Evolutionary conservation across 2,113 vertebrate genomes (phyloP), one percentile per base, ranked within the genome.

Genomic region (Nycticryphes semicollaris): DNA sequence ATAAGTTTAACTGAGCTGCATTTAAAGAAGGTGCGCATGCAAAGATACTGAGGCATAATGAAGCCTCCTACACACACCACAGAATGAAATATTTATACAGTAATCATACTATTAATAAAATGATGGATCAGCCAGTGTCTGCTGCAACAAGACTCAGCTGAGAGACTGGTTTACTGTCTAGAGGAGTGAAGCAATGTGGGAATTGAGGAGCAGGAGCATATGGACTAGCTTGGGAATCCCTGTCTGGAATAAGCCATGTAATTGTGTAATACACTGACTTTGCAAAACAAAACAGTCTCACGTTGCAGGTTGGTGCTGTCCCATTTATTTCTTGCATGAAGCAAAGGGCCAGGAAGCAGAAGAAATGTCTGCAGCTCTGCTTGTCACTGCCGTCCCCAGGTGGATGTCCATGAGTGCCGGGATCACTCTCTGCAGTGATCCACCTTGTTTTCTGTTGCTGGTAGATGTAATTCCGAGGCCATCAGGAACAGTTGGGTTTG

Each of bases 41-140:
- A 2, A 75, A 84, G 72, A 91, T 54, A 85, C 51, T 0, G 24
- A 85, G 74, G 84, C 77, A 43, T 82, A 95, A 90, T 85, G 87
- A 94, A 90, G 33, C 68, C 83, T 90, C 89, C 83, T 69, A 94
- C 92, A 91, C 89, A 80, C 68, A 41, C 39, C 66, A 28, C 2
- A 3, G 56, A 94, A 94, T 96, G 69, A 97, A 97, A 96, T 96
- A 96, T 92, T 97, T 95, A 95, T 93, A 89, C 67, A 2, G 2
- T 94, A 80, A 94, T 94, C 89, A 51, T 87, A 23, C 91, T 97
- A 94, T 97, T 96, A 97, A 96, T 97, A 96, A 96, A 86, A 72
- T 60, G 67, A 95, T 89, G 76, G 75, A 94, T 95, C 78, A 90
- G 89, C 8, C 41, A 66, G 67, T 0, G 10, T 84, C 86, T 91